Base-by-base conservation (phyloP, 2,797 vertebrate genomes). In the Labeo calbasu region DNA sequence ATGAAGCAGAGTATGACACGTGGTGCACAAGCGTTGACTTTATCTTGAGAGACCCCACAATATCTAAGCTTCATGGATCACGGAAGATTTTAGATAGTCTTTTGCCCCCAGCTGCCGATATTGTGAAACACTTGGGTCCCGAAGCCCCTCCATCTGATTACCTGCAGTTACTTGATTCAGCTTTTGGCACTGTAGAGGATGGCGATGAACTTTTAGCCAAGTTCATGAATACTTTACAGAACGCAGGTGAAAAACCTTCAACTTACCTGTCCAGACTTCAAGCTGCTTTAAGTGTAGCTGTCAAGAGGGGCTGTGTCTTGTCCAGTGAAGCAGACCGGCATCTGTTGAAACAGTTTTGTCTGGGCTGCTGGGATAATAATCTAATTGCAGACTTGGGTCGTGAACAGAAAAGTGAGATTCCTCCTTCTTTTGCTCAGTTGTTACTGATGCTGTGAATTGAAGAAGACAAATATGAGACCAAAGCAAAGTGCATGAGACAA, bases 81-180 rank as follows among this genome's bases (percentile, higher is more conserved):
- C 46, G 82, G 32, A 81, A 59, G 53, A 82, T 88, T 14, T 9
- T 84, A 28, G 87, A 86, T 5, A 86, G 82, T 21, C 40, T 86
- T 9, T 15, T 88, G 3, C 69, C 78, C 2, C 87, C 85, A 21
- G 85, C 82, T 9, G 51, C 70, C n/a, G 82, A 86, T 13, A 43
- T 86, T 55, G 66, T 88, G 0, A 86, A 84, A 53, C 48, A 79
- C 23, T 51, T 86, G 40, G 79, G 66, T 4, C 57, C 53, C 17
- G 32, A 86, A 3, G 50, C 82, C 1, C 1, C 14, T 5, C 77
- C 87, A 2, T 40, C 19, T 0, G 78, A 40, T 5, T 84, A 88
- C 19, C 12, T 86, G 1, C 61, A 86, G n/a, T n/a, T 69, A 4
- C 66, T 86, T 5, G 85, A 88, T 11, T 86, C 87, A 2, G 85